phyloP scores from a whole-genome alignment of 2,113 vertebrate species.

The Pampusana beccarii region DNA sequence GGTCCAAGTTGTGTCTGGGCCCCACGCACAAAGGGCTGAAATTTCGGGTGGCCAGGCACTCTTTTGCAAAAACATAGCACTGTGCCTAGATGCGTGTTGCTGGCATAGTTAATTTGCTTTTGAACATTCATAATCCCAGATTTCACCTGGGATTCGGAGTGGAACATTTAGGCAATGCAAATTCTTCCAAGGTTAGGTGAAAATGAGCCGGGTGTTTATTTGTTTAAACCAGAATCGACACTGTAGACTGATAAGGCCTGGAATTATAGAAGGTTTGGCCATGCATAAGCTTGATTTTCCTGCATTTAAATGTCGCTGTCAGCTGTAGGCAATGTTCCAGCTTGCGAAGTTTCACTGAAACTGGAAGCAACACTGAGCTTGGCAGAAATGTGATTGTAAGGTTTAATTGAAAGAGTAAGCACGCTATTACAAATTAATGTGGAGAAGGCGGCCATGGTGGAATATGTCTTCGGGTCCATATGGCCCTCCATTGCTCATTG shows the following conservation, averaged over 20 bases:
- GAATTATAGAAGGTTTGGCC: slow-evolving; percentile 12
- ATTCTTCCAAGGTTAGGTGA: background rate
- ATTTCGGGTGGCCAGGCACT: background rate
- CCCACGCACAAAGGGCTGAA: background rate
- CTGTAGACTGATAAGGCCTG: background rate
- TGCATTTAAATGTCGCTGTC: slow-evolving; percentile 59
- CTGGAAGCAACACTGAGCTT: slow-evolving; percentile 50
- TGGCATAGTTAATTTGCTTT: background rate
- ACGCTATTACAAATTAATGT: slow-evolving; percentile 56
- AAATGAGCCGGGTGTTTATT: slow-evolving; percentile 24
- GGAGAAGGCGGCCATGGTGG: slow-evolving; percentile 21
- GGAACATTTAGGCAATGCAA: background rate
- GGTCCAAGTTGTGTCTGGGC: background rate
- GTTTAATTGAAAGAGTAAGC: slow-evolving; percentile 58
- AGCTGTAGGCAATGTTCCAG: slow-evolving; percentile 58
- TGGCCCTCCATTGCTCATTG: slow-evolving; percentile 16
- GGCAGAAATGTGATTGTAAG: slow-evolving; percentile 39
- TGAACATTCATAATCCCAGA: background rate
- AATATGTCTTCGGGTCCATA: slow-evolving; percentile 14
- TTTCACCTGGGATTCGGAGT: background rate
- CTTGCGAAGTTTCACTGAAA: slow-evolving; percentile 51
- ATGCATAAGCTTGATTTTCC: slow-evolving; percentile 31
- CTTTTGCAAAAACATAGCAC: background rate
- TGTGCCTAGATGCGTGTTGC: background rate
- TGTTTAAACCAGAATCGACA: slow-evolving; percentile 30